These are phyloP conservation scores for Hippasteria phrygiana DNA, from an alignment of 53 echinoderm and acorn worm genomes.

Conservation along the genomic window DNA sequence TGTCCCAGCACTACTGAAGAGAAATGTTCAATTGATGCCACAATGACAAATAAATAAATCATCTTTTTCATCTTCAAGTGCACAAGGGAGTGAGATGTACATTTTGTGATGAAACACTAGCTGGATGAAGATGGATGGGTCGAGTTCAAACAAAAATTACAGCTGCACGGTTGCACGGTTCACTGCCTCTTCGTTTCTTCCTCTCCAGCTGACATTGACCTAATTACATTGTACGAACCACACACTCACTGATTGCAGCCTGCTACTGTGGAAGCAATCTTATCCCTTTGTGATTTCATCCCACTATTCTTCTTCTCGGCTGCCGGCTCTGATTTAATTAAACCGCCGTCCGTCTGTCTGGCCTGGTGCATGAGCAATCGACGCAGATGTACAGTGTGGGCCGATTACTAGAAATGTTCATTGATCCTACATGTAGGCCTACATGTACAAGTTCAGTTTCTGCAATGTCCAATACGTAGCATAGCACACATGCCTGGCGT, in stretches of 20 bases:
- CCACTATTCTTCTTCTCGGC: not conserved
- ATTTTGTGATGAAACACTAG: too few relatives aligned
- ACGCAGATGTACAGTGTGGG: constrained; percentile 9
- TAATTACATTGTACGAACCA: not conserved
- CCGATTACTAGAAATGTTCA: constrained; percentile 13
- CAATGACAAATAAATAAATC: too few relatives aligned
- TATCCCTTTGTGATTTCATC: not conserved
- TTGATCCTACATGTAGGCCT: not conserved
- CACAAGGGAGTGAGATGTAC: too few relatives aligned
- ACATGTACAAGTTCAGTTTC: not conserved
- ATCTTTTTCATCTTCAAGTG: too few relatives aligned
- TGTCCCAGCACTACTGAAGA: too few relatives aligned
- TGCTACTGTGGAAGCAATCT: not conserved
- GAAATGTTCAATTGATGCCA: too few relatives aligned
- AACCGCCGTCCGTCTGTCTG: constrained; percentile 18
- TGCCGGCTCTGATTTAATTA: constrained; percentile 27
- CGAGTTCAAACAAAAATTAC: not conserved
- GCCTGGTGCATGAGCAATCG: not conserved
- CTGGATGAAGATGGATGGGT: not conserved
- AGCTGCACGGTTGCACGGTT: not conserved
- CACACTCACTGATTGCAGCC: not conserved
- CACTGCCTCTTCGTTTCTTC: not conserved
- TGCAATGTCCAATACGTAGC: not conserved
- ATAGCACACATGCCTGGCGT: not conserved
- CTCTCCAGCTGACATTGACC: not conserved